Percentiles rank a stretch among this genome's conserved stretches.
phyloP scores from a whole-genome alignment of 2,797 vertebrate genomes.

The Sandelia bainsii region DNA sequence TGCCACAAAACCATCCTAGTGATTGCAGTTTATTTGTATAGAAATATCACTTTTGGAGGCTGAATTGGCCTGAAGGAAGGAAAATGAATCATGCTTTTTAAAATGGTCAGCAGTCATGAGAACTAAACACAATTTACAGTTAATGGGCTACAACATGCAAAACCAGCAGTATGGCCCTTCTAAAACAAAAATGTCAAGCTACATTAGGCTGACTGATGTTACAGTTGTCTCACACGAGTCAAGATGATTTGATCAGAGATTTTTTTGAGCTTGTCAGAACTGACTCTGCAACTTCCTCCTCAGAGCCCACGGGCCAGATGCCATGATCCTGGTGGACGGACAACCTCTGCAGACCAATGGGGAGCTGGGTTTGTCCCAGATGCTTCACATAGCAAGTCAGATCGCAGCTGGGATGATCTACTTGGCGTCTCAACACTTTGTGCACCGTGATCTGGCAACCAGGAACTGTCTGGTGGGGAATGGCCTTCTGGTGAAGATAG shows the following conservation, averaged over 20 bases:
- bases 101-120: slow-evolving; percentile 13
- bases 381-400: slow-evolving; percentile 97
- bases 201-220: slow-evolving; percentile 1
- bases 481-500: slow-evolving; percentile 97
- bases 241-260: neutral
- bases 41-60: too few relatives aligned
- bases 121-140: slow-evolving; percentile 10
- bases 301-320: slow-evolving; percentile 97
- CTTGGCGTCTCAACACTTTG: slow-evolving; percentile 97
- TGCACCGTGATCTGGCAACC: slow-evolving; percentile 97
- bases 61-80: neutral
- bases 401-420: slow-evolving; percentile 98
- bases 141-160: slow-evolving; percentile 18
- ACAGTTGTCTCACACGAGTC: neutral
- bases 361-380: slow-evolving; percentile 95
- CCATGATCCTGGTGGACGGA: slow-evolving; percentile 96
- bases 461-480: slow-evolving; percentile 98
- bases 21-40: too few relatives aligned
- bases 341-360: slow-evolving; percentile 94
- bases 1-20: too few relatives aligned
- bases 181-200: neutral
- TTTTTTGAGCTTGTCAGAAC: neutral
- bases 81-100: neutral
- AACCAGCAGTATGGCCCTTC: neutral
- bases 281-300: neutral